Conservation (phyloP, 2,797 vertebrate species). For the Coluber constrictor region DNA sequence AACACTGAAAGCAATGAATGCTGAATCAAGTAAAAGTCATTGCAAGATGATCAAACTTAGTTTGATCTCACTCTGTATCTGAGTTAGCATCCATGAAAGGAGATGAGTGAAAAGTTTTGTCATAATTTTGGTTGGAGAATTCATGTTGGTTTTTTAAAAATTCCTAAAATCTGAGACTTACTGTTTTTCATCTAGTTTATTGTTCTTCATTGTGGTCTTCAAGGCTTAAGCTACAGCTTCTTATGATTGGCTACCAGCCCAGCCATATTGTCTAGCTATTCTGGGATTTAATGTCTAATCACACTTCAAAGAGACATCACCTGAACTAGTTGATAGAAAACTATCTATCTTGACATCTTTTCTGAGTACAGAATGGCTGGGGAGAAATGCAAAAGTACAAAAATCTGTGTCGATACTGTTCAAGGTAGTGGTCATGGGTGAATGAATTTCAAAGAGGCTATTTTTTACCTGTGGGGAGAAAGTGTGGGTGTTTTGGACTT, state of each 20-base stretch:
- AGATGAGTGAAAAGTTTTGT: not conserved
- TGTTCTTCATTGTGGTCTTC: not conserved
- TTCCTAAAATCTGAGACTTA: not conserved
- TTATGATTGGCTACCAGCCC: not conserved
- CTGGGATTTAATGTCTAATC: not conserved
- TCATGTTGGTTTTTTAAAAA: not conserved
- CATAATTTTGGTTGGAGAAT: not conserved
- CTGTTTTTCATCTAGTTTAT: not conserved
- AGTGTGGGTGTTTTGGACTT: slow-evolving; percentile 19
- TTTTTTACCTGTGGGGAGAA: not conserved
- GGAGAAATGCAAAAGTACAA: not conserved
- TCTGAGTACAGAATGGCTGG: fast-evolving
- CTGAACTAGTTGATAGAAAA: not conserved
- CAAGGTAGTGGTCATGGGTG: not conserved
- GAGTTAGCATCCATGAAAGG: not conserved
- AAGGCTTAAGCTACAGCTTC: not conserved
- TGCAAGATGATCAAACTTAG: not conserved
- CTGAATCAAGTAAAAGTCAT: not conserved
- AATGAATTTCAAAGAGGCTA: not conserved
- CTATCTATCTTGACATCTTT: not conserved
- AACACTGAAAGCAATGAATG: not conserved
- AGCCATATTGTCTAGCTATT: not conserved
- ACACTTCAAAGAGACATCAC: not conserved
- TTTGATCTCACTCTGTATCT: not conserved
- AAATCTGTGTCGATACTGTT: not conserved